Base-by-base conservation (phyloP, 2,113 vertebrate species). In the Corythoichthys intestinalis region DNA sequence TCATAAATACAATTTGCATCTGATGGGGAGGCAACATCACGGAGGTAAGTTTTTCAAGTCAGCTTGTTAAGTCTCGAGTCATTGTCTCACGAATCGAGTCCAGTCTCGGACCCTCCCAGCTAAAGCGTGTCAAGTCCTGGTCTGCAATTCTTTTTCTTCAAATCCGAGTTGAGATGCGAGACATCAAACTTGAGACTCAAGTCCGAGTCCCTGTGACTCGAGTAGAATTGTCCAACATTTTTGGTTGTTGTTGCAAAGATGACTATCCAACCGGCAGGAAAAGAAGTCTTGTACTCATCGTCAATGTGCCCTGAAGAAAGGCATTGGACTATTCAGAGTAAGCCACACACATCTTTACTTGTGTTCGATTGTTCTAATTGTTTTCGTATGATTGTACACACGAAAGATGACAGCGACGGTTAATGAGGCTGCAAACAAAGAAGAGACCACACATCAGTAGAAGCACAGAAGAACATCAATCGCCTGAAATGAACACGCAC, bases 401-500 rank as follows among this genome's bases (percentile, higher is more conserved):
- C 35, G 37, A 62, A 34, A 53, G 60, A 80, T 80, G 67, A 82
- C 72, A 79, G 80, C 79, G 83, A 65, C 54, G 65, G 65, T 73
- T 67, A 74, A 75, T 78, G 70, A 83, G 67, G 71, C 68, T 72
- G 71, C 38, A 83, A 75, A 66, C 60, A 58, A 70, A 65, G 62
- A 73, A 62, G 47, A 39, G 54, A n/a, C 68, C 63, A 4, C 66
- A 61, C 58, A 65, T 59, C 64, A 65, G 65, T 41, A 71, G 71
- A 15, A 69, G 79, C 71, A 75, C 73, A 87, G 69, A 34, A 81
- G 14, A 65, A 76, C 73, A 82, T 8, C 1, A 56, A 84, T 73
- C 80, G 83, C 76, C 75, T 65, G 66, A 70, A 79, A 81, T 52
- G 75, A 56, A 60, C 65, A 72, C 20, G 28, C 4, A 63, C 1